Percentiles rank a stretch among this genome's conserved stretches.
Conservation (phyloP, 2,888 invertebrate genomes). For the Melinopterus prodromus region DNA sequence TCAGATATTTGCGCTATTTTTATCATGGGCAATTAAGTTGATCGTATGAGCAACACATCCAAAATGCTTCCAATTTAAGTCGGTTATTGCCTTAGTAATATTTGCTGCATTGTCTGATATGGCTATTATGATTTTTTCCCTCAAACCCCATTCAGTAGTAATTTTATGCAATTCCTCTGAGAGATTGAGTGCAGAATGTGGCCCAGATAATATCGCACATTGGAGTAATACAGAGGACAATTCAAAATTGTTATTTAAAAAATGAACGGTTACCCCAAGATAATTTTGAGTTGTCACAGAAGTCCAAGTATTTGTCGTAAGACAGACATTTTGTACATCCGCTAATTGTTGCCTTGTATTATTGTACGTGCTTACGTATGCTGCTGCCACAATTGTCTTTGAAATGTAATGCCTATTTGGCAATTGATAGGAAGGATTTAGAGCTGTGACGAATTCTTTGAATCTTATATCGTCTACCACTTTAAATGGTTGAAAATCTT, state of each 20-base stretch:
- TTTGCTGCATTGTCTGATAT: constrained; percentile 50
- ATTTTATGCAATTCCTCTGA: constrained; percentile 43
- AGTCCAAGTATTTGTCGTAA: constrained; percentile 51
- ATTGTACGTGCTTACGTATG: not conserved
- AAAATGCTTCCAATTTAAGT: constrained; percentile 43
- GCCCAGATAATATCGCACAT: constrained; percentile 40
- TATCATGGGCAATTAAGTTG: constrained; percentile 45
- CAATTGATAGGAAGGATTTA: not conserved
- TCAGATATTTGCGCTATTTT: too few relatives aligned
- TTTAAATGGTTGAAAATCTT: not conserved
- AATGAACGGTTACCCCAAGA: constrained; percentile 47
- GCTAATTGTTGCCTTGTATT: not conserved
- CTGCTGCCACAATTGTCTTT: not conserved
- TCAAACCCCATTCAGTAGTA: constrained; percentile 45
- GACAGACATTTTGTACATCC: not conserved
- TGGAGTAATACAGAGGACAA: constrained; percentile 44
- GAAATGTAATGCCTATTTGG: not conserved
- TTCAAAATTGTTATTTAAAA: constrained; percentile 44
- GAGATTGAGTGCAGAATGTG: constrained; percentile 47
- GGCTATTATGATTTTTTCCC: constrained; percentile 46
- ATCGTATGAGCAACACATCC: constrained; percentile 48
- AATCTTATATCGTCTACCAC: not conserved
- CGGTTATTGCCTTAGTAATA: constrained; percentile 42
- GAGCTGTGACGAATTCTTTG: not conserved
- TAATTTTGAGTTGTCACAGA: constrained; percentile 48